A percentile compares a stretch with the other conserved stretches of the same genome.
Evolutionary conservation across 2,797 vertebrate species (phyloP).

Genomic region (Paguma larvata): DNA sequence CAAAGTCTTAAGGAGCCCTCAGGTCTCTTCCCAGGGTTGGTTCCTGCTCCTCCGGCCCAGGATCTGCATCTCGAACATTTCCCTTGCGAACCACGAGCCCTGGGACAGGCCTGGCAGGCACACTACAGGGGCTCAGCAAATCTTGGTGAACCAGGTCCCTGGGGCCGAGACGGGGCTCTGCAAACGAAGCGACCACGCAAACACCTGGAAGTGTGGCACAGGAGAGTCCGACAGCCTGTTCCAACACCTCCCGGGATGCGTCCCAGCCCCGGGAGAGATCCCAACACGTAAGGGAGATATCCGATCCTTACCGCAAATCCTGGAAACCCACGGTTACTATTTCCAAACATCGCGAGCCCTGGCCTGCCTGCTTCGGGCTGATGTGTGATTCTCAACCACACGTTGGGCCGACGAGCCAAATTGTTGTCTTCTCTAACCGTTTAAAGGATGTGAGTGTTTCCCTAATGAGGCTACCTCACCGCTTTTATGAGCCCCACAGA

Average conservation of each 20-base stretch:
- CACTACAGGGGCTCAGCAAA: fast-evolving
- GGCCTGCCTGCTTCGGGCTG: not conserved
- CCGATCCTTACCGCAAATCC: not conserved
- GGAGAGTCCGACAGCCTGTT: not conserved
- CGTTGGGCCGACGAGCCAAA: not conserved
- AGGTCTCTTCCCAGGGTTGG: not conserved
- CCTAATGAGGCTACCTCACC: not conserved
- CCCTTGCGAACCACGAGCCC: too few species aligned
- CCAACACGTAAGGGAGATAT: too few species aligned
- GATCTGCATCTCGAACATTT: not conserved
- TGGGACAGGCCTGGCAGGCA: not conserved
- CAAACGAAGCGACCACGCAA: not conserved
- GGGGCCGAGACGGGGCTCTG: not conserved
- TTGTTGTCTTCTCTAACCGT: not conserved
- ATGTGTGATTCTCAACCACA: fast-evolving
- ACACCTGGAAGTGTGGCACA: not conserved
- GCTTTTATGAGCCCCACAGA: not conserved
- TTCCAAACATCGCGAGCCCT: not conserved
- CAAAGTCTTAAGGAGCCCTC: too few species aligned
- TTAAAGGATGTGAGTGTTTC: not conserved
- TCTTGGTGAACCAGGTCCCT: not conserved
- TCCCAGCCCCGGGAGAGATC: not conserved
- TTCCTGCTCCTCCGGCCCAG: not conserved
- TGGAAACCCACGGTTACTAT: not conserved
- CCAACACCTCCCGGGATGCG: not conserved